These are phyloP conservation scores for Zaprionus ghesquierei DNA, from an alignment of 1,140 invertebrate species.

Conservation along the genomic window DNA sequence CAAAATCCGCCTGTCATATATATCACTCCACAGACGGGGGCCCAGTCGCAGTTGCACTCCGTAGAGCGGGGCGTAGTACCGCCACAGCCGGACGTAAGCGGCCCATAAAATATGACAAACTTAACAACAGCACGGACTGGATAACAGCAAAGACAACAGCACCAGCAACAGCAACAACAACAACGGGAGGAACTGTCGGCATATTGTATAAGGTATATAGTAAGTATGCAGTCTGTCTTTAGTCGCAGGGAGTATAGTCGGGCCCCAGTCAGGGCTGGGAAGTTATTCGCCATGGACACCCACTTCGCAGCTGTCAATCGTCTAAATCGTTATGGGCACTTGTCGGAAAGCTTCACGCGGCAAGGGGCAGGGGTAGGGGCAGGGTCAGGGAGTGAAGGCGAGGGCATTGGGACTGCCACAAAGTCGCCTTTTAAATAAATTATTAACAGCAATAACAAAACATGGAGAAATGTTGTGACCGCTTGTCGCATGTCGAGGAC, in stretches of 20 bases:
- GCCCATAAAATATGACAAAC: conserved; percentile 75
- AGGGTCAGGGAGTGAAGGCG: not conserved
- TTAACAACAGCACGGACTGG: conserved; percentile 63
- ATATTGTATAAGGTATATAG: conserved; percentile 15
- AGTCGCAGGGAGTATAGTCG: not conserved
- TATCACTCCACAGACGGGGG: conserved; percentile 57
- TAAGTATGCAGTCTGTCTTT: not conserved
- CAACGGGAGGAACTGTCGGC: conserved; percentile 45
- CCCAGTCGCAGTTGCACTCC: not conserved
- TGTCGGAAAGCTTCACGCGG: conserved; percentile 36
- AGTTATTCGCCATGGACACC: conserved; percentile 52
- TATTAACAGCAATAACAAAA: conserved; percentile 52
- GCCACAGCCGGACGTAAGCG: conserved; percentile 55
- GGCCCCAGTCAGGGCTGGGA: not conserved
- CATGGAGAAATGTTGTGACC: conserved; percentile 68
- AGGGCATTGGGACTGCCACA: conserved; percentile 39
- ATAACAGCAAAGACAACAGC: conserved; percentile 44
- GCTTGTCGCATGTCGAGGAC: conserved; percentile 4
- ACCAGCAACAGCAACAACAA: conserved; percentile 25
- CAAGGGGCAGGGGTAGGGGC: not conserved
- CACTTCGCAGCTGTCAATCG: conserved; percentile 73
- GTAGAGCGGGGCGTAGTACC: not conserved
- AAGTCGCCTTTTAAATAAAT: conserved; percentile 65
- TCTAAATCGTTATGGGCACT: conserved; percentile 70
- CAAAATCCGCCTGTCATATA: conserved; percentile 76